Conservation (phyloP, 2,113 vertebrate genomes). For the Hemiprocne comata region DNA sequence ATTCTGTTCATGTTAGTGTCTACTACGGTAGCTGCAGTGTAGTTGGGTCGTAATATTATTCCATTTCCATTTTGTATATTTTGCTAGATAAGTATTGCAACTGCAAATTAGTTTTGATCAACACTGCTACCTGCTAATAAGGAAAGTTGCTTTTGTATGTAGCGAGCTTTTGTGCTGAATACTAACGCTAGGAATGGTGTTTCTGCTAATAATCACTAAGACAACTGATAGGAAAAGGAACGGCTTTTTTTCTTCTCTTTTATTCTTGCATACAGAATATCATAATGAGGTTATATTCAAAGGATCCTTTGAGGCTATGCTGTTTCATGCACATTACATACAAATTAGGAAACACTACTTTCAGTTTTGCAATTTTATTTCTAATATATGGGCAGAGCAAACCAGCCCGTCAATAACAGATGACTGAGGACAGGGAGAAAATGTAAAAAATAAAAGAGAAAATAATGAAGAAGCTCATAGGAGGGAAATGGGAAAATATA, state of each 20-base stretch:
- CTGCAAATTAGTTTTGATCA: neutral
- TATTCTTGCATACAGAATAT: neutral
- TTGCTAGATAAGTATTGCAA: neutral
- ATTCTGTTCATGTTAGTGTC: neutral
- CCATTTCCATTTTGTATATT: neutral
- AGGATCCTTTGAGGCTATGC: neutral
- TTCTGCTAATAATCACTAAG: neutral
- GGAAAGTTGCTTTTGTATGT: neutral
- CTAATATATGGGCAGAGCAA: neutral
- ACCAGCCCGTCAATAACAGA: neutral
- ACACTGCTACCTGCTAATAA: neutral
- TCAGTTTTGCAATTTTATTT: neutral
- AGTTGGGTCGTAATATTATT: neutral
- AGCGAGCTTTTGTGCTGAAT: neutral
- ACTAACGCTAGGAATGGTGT: neutral
- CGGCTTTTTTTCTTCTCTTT: neutral
- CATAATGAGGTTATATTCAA: neutral
- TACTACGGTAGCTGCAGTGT: neutral
- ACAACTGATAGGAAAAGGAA: neutral
- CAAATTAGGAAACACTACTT: neutral
- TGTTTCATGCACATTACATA: neutral
- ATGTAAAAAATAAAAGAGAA: neutral
- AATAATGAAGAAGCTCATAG: neutral
- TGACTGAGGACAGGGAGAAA: neutral
- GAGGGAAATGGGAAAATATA: neutral